These are phyloP conservation scores for Gracilinanus agilis DNA, from an alignment of 2,113 vertebrate genomes.

Conservation along the genomic window DNA sequence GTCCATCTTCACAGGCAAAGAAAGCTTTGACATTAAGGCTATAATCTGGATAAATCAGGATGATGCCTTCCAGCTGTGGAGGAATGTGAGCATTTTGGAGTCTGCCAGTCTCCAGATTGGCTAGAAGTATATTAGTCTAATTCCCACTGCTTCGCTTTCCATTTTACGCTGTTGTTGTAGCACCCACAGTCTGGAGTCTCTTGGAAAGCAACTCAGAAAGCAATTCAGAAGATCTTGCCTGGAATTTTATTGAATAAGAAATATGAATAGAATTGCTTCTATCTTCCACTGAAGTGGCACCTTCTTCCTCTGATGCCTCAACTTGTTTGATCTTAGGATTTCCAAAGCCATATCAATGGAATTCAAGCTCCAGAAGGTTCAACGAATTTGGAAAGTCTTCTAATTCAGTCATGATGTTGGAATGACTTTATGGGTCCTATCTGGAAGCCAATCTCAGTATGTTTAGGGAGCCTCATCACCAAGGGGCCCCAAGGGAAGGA, in stretches of 20 bases:
- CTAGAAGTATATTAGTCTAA: not conserved
- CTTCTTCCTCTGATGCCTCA: not conserved
- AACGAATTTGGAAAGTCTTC: not conserved
- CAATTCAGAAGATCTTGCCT: not conserved
- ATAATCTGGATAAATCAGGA: not conserved
- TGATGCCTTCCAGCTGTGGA: not conserved
- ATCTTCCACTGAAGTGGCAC: not conserved
- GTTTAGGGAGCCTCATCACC: not conserved
- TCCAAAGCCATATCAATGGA: not conserved
- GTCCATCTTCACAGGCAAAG: not conserved
- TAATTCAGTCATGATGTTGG: not conserved
- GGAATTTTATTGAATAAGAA: constrained; percentile 24
- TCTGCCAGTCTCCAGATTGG: not conserved
- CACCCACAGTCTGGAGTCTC: not conserved
- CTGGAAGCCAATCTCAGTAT: not conserved
- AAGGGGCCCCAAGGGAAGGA: not conserved
- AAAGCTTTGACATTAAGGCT: not conserved
- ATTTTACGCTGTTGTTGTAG: not conserved
- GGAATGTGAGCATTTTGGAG: not conserved
- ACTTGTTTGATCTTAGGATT: not conserved
- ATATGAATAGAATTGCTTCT: not conserved
- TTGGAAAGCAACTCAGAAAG: not conserved
- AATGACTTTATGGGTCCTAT: not conserved
- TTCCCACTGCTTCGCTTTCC: not conserved
- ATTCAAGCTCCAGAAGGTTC: not conserved